phyloP scores from a whole-genome alignment of 37 sponge, comb jelly and placozoan species.

The Diacarnus erythraeanus region DNA sequence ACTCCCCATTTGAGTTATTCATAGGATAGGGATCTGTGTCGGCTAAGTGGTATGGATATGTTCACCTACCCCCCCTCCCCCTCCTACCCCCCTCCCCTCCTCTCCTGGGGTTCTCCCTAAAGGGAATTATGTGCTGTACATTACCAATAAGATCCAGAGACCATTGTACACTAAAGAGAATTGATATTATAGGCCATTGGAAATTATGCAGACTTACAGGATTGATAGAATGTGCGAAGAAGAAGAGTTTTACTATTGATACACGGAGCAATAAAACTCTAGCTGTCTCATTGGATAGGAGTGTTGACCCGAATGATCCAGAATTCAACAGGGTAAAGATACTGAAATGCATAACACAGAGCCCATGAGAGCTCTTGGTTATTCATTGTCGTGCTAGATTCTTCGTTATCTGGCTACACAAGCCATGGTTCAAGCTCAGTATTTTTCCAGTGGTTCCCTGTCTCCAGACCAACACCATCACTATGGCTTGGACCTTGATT shows the following conservation, averaged over 20 bases:
- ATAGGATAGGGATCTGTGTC: too few relatives aligned
- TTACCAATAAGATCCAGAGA: too few relatives aligned
- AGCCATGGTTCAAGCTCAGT: constrained; percentile 66
- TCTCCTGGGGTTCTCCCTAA: too few relatives aligned
- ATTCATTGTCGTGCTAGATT: constrained; percentile 21
- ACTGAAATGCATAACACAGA: neutral
- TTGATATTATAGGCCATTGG: too few relatives aligned
- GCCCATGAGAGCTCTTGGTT: neutral
- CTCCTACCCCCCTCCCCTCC: neutral
- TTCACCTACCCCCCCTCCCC: too few relatives aligned
- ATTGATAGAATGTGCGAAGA: constrained; percentile 35
- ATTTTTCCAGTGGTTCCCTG: constrained; percentile 53
- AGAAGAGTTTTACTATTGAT: constrained; percentile 28
- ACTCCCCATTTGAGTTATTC: too few relatives aligned
- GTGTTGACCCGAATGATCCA: constrained; percentile 47
- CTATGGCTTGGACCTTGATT: constrained; percentile 76
- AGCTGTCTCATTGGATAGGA: constrained; percentile 56
- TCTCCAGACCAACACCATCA: constrained; percentile 50
- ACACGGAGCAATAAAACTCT: constrained; percentile 51
- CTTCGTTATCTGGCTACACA: constrained; percentile 59
- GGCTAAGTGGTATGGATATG: too few relatives aligned
- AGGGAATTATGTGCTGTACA: too few relatives aligned
- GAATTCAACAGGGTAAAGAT: constrained; percentile 39
- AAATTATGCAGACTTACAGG: constrained; percentile 3
- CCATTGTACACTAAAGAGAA: too few relatives aligned